A percentile compares a stretch with the other conserved stretches of the same genome.
These are phyloP conservation scores for Rhynchomys soricoides DNA, from an alignment of 2,113 vertebrate genomes.

Conservation along the genomic window DNA sequence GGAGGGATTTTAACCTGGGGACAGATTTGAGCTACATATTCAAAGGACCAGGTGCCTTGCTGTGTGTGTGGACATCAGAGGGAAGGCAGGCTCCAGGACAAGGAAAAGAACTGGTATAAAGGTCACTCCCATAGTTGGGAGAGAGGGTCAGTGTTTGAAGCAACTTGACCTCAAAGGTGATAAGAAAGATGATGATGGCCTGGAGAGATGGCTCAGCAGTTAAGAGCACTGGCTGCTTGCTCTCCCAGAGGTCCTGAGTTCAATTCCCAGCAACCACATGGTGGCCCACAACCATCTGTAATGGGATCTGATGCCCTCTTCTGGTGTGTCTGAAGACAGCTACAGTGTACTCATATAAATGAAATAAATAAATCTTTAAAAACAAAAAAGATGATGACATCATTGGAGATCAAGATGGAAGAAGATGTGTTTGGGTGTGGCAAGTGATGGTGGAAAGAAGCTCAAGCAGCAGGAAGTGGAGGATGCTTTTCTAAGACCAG, in stretches of 20 bases:
- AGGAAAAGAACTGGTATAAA: background rate
- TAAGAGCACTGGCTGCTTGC: too few relatives aligned
- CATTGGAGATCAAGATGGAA: background rate
- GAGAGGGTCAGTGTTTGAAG: background rate
- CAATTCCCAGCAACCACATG: too few relatives aligned
- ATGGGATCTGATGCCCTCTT: too few relatives aligned
- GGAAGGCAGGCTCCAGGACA: background rate
- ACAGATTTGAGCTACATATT: background rate
- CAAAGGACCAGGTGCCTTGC: background rate
- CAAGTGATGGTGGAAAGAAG: background rate
- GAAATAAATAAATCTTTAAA: too few relatives aligned
- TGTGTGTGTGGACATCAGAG: background rate
- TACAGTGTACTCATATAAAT: too few relatives aligned
- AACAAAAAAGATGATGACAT: background rate
- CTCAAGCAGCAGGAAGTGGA: background rate
- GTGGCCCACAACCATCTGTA: too few relatives aligned
- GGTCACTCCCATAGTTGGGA: background rate
- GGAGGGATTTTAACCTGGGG: background rate
- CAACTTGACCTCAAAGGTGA: background rate
- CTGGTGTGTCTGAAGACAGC: too few relatives aligned
- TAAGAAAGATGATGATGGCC: background rate
- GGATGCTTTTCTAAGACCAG: background rate
- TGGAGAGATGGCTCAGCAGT: too few relatives aligned
- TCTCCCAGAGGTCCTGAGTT: too few relatives aligned
- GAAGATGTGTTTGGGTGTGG: background rate